A percentile compares a stretch with the other conserved stretches of the same genome.
phyloP scores from a whole-genome alignment of 2,888 invertebrate genomes.

The Muscina levida region DNA sequence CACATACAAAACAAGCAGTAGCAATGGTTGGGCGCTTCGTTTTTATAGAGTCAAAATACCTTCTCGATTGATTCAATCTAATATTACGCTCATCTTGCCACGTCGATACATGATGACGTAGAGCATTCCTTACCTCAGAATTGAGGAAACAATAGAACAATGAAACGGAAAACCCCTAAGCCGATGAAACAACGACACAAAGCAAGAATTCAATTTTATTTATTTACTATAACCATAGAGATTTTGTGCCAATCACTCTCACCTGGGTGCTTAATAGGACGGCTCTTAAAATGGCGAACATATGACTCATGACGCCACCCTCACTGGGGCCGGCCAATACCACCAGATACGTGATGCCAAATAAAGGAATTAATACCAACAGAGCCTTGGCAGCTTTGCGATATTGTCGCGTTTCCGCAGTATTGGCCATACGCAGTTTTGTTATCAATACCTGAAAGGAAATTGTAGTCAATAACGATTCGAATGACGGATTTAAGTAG shows the following conservation, averaged over 20 bases:
- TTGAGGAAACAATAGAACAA: conserved; percentile 96
- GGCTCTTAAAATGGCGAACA: conserved; percentile 90
- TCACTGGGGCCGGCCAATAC: conserved; percentile 91
- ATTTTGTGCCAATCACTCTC: conserved; percentile 68
- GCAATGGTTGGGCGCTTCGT: not conserved
- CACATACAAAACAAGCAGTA: conserved; percentile 8
- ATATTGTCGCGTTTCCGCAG: conserved; percentile 93
- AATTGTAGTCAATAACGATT: not conserved
- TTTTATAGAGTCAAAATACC: conserved; percentile 68
- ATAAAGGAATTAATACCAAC: conserved; percentile 93
- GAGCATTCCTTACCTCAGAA: conserved; percentile 92
- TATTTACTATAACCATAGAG: conserved; percentile 24
- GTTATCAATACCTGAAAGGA: conserved; percentile 90
- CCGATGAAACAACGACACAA: conserved; percentile 75
- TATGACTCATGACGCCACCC: conserved; percentile 84
- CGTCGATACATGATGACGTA: conserved; percentile 85
- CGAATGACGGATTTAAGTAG: not conserved
- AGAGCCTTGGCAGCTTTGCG: conserved; percentile 95
- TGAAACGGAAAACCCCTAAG: conserved; percentile 91
- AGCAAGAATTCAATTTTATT: conserved; percentile 52
- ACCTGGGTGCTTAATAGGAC: conserved; percentile 95
- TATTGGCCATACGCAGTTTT: conserved; percentile 94
- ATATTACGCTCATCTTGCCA: conserved; percentile 79
- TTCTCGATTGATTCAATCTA: conserved; percentile 77
- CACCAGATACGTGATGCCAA: conserved; percentile 94